Conservation (phyloP, 1,140 invertebrate genomes). For the Trigoniulus corallinus region DNA sequence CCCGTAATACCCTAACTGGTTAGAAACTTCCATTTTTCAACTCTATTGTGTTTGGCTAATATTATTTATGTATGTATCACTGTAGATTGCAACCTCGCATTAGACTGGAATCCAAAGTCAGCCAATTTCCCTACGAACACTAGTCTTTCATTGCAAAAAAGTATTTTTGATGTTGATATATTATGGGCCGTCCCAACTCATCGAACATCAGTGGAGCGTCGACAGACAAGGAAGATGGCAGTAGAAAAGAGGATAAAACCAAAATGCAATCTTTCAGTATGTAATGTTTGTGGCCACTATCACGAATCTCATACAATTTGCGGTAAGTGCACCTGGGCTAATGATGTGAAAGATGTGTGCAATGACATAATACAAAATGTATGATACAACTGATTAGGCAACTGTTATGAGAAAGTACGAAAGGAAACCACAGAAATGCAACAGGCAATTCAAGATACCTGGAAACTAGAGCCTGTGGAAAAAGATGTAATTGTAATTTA, state of each 20-base stretch:
- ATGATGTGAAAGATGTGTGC: too few relatives aligned
- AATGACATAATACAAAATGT: too few relatives aligned
- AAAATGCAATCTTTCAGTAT: constrained; percentile 54
- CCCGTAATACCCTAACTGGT: too few relatives aligned
- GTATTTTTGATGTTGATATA: constrained; percentile 44
- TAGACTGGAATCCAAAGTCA: too few relatives aligned
- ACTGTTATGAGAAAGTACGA: constrained; percentile 65
- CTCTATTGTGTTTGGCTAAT: too few relatives aligned
- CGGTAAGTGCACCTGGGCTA: too few relatives aligned
- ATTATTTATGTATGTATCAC: too few relatives aligned
- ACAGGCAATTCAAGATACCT: constrained; percentile 46
- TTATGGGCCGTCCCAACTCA: constrained; percentile 63
- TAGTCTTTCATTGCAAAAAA: too few relatives aligned
- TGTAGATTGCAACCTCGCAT: too few relatives aligned
- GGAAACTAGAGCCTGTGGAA: constrained; percentile 52
- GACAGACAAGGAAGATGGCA: constrained; percentile 44
- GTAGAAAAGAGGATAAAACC: constrained; percentile 44
- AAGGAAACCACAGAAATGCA: constrained; percentile 61
- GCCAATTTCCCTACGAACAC: too few relatives aligned
- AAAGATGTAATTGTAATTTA: constrained; percentile 70
- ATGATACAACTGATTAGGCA: constrained; percentile 36
- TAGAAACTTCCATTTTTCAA: too few relatives aligned
- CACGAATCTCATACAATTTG: constrained; percentile 57
- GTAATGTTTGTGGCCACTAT: constrained; percentile 60
- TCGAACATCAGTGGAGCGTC: constrained; percentile 51